Evolutionary conservation across 2,888 invertebrate species (phyloP), one percentile per base, ranked within the genome.

Genomic region (Schizaphis graminum): DNA sequence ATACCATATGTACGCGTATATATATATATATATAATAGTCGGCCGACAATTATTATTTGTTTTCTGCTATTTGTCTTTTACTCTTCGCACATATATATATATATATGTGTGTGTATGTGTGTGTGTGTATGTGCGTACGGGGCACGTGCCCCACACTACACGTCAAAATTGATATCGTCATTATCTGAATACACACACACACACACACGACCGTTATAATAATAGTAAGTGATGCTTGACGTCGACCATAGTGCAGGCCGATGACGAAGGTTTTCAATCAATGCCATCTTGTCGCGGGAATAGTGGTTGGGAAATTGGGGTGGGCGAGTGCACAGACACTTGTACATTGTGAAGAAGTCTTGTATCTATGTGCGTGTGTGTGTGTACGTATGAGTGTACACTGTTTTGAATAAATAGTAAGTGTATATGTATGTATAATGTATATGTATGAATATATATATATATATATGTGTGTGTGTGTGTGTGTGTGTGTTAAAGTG

Each of bases 121-220:
- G 28, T 47, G 47, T 26, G 86, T 26, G 47, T 47, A 47, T 47
- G 86, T 41, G 26, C 16, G 47, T 47, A n/a, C 41, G 56, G 1
- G 35, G n/a, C 84, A 93, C 84, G 85, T 85, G 93, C 56, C 44
- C 87, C 41, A 4, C 93, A 84, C 67, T 89, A 44, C 57, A 93
- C 89, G 93, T 93, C 85, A 93, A 77, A 93, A 84, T 24, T 84
- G 89, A 89, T 93, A 93, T 57, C 53, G 88, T 93, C 89, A 89
- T 93, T 93, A 93, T 85, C 77, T 90, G 35, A 35, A 85, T 44
- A 84, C 47, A 26, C 7, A 16, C 1, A 41, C 2, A 26, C 28
- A 1, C 26, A 47, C 26, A 8, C 47, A 28, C 26, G 26, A 11
- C 84, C 77, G 77, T 77, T 35, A 77, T 35, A 67, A 67, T 67